Conservation (phyloP, 2,113 vertebrate genomes). For the Manacus vitellinus region DNA sequence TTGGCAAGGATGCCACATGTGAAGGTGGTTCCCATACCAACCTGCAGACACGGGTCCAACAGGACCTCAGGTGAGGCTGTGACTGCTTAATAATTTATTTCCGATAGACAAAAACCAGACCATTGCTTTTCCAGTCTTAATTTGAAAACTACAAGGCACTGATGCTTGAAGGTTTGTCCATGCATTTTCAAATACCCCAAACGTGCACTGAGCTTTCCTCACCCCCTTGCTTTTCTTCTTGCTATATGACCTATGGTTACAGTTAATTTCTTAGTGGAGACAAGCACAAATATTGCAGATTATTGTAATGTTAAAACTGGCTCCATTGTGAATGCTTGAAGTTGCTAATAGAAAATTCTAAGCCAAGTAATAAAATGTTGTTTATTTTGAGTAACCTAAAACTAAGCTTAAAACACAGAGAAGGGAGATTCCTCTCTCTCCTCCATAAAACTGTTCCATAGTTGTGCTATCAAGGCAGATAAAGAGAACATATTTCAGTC, state of each 20-base stretch:
- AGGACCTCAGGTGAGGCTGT: background rate
- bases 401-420: background rate
- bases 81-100: background rate
- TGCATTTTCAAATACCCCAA: background rate
- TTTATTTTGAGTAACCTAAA: constrained; percentile 14
- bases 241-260: background rate
- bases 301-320: background rate
- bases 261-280: background rate
- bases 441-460: background rate
- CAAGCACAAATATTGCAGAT: background rate
- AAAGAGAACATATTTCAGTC: constrained; percentile 9
- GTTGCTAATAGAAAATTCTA: constrained; percentile 28
- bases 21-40: background rate
- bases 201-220: background rate
- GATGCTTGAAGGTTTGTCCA: background rate
- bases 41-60: fast-evolving
- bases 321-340: background rate
- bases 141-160: background rate
- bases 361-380: constrained; percentile 26
- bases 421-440: background rate
- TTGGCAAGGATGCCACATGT: background rate
- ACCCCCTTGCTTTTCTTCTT: background rate
- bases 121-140: background rate
- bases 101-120: background rate
- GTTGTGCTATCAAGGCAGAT: background rate